phyloP scores from a whole-genome alignment of 30 jellyfish, hydroid and myxozoan genomes.

The Rhopilema esculentum region DNA sequence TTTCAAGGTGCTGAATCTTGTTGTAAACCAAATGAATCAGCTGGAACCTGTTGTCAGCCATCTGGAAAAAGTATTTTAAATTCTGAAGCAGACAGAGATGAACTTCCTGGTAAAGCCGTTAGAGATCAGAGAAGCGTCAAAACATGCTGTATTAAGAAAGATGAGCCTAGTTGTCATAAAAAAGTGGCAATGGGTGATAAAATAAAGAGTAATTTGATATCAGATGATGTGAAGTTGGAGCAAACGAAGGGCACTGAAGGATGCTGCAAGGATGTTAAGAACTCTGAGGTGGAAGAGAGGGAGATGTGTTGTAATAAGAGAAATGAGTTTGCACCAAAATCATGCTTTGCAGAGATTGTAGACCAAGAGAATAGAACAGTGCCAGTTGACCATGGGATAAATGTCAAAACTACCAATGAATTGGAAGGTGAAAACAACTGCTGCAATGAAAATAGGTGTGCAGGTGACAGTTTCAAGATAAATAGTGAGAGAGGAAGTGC shows the following conservation, averaged over 20 bases:
- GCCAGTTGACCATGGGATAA: background rate
- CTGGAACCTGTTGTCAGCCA: background rate
- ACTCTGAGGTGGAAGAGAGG: background rate
- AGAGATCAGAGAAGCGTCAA: background rate
- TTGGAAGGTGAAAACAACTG: background rate
- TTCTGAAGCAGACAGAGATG: background rate
- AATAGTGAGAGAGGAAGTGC: background rate
- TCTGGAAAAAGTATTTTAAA: background rate
- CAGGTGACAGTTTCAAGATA: background rate
- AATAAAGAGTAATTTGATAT: background rate
- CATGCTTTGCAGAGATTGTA: background rate
- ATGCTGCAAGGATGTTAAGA: background rate
- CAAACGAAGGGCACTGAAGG: background rate
- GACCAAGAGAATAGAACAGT: background rate
- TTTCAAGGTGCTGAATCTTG: background rate
- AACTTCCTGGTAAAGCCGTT: background rate
- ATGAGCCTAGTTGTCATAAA: background rate
- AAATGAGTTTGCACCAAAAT: background rate
- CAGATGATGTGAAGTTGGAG: background rate
- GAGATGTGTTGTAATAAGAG: background rate
- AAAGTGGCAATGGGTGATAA: background rate
- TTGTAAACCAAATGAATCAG: background rate
- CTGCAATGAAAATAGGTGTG: background rate
- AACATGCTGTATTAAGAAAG: slow-evolving; percentile 6
- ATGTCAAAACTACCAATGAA: background rate